Evolutionary conservation across 2,888 invertebrate species (phyloP).

Genomic region (Lucinisca nassula): DNA sequence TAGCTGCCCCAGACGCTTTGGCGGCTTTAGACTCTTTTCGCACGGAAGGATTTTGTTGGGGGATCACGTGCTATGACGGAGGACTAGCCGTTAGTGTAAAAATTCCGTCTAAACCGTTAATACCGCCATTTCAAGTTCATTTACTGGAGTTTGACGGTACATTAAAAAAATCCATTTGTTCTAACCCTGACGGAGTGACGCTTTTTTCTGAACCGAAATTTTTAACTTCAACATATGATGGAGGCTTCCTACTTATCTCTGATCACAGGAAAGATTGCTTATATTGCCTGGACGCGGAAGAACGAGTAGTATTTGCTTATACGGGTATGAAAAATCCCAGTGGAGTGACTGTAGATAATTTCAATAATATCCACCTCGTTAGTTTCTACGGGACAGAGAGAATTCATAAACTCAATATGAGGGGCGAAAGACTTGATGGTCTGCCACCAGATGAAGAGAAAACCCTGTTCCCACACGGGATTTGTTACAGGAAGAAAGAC

Average conservation of each 20-base stretch:
- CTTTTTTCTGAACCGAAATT: conserved; percentile 64
- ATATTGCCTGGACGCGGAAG: conserved; percentile 61
- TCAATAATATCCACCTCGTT: conserved; percentile 59
- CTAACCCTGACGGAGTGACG: conserved; percentile 41
- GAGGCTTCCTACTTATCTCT: conserved; percentile 53
- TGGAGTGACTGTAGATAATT: conserved; percentile 63
- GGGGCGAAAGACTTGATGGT: conserved; percentile 61
- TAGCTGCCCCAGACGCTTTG: conserved; percentile 21
- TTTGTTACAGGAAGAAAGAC: conserved; percentile 60
- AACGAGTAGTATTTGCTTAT: conserved; percentile 59
- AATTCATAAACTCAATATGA: conserved; percentile 63
- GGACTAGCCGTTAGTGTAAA: conserved; percentile 64
- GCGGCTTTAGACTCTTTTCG: conserved; percentile 42
- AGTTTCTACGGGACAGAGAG: conserved; percentile 62
- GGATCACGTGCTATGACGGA: conserved; percentile 61
- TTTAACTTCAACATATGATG: conserved; percentile 60
- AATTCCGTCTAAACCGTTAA: conserved; percentile 37
- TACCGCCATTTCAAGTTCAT: conserved; percentile 63
- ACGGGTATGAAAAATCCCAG: conserved; percentile 61
- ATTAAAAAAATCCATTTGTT: conserved; percentile 48
- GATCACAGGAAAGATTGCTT: conserved; percentile 60
- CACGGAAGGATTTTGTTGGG: conserved; percentile 66
- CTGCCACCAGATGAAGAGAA: conserved; percentile 54
- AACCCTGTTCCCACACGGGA: conserved; percentile 62
- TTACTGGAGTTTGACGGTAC: conserved; percentile 60